Conservation (phyloP, 2,888 invertebrate genomes). For the Halictus quadricinctus region DNA sequence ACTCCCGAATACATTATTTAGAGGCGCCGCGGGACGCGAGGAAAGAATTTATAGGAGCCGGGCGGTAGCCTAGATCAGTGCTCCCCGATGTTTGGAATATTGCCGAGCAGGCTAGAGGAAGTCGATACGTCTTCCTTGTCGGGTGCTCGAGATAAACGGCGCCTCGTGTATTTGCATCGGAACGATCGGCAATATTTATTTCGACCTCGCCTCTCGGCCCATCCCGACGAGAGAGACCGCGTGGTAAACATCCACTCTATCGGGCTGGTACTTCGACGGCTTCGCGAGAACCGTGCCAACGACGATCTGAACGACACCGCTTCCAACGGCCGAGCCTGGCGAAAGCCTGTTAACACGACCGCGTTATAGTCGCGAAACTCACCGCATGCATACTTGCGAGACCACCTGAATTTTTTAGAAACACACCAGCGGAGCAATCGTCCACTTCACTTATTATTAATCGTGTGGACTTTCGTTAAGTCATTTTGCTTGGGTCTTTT, state of each 20-base stretch:
- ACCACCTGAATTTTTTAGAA: neutral
- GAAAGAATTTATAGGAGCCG: neutral
- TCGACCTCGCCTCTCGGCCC: neutral
- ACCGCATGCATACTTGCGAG: neutral
- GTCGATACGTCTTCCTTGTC: slow-evolving; percentile 26
- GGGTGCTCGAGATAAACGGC: slow-evolving; percentile 17
- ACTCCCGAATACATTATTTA: slow-evolving; percentile 12
- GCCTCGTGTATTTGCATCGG: slow-evolving; percentile 38
- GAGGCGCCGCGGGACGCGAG: neutral
- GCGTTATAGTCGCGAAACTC: neutral
- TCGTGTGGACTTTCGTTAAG: neutral
- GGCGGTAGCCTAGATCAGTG: slow-evolving; percentile 8
- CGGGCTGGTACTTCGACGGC: neutral
- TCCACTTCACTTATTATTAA: neutral
- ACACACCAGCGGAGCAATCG: neutral
- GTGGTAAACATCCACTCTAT: slow-evolving; percentile 14
- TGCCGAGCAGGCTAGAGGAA: neutral
- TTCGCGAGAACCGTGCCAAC: neutral
- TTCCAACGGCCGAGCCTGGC: neutral
- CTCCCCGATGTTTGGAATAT: slow-evolving; percentile 13
- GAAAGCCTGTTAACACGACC: neutral
- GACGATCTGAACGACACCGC: neutral
- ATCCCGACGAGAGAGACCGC: slow-evolving; percentile 8
- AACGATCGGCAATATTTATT: slow-evolving; percentile 38
- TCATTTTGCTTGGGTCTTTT: too few species aligned